Conservation (phyloP, 2,888 invertebrate genomes). For the Melieria crassipennis region DNA sequence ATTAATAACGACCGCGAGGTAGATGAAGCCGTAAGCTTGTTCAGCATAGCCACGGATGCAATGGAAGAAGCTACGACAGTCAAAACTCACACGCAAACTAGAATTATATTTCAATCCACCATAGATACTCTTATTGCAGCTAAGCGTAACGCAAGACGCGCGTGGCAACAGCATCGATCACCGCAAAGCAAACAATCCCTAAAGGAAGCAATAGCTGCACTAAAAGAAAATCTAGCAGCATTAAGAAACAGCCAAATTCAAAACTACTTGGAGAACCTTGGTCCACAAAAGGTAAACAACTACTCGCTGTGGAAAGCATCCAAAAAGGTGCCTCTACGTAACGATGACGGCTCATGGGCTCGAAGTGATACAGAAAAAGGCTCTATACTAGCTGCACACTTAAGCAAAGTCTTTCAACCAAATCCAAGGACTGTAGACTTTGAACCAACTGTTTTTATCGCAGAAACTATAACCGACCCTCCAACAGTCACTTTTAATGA, state of each 20-base stretch:
- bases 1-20: not conserved
- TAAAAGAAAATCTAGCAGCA: not conserved
- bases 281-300: not conserved
- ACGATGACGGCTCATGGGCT: no score
- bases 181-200: not conserved
- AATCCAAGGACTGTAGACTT: no score
- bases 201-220: not conserved
- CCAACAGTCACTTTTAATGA: no score
- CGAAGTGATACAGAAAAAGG: no score
- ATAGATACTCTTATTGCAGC: not conserved
- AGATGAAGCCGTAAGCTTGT: not conserved
- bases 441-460: no score
- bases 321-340: not conserved
- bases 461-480: no score
- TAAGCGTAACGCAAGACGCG: not conserved
- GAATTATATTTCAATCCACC: not conserved
- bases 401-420: no score
- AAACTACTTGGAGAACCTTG: not conserved
- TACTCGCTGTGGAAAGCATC: not conserved
- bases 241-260: not conserved
- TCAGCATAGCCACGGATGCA: not conserved
- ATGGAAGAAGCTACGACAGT: not conserved
- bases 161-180: not conserved
- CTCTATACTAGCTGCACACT: no score
- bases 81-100: not conserved